Evolutionary conservation across 2,113 vertebrate species (phyloP).

Genomic region (Pomatorhinus ruficollis): DNA sequence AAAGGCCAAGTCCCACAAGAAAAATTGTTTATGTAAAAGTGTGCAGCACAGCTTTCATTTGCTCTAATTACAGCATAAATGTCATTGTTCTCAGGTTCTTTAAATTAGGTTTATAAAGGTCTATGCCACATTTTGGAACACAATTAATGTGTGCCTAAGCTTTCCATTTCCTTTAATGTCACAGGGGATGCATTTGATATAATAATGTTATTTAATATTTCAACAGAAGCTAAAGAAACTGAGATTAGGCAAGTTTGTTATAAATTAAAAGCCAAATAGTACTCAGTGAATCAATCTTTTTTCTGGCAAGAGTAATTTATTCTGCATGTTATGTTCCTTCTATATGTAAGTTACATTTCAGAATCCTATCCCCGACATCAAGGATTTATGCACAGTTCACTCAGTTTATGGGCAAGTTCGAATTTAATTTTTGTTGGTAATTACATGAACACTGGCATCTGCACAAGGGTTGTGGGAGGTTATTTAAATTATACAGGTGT

Average conservation of each 20-base stretch:
- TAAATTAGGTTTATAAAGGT: conserved; percentile 25
- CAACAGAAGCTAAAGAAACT: not conserved
- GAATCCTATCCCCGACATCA: not conserved
- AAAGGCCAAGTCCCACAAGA: not conserved
- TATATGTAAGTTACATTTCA: not conserved
- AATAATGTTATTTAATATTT: conserved; percentile 40
- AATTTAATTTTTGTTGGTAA: not conserved
- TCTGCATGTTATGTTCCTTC: not conserved
- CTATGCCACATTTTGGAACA: not conserved
- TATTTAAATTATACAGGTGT: not conserved
- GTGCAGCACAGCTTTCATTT: not conserved
- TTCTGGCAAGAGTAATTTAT: not conserved
- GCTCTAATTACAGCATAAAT: conserved; percentile 37
- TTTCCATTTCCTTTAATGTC: conserved; percentile 40
- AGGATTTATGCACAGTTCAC: not conserved
- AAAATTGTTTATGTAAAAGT: not conserved
- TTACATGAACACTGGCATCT: not conserved
- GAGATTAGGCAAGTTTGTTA: conserved; percentile 1
- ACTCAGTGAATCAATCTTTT: not conserved
- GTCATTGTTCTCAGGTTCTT: not conserved
- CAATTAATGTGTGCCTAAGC: not conserved
- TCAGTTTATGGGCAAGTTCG: not conserved
- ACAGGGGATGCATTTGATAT: not conserved
- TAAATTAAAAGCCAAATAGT: conserved; percentile 39
- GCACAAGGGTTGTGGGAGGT: not conserved